Base-by-base conservation (phyloP, 1,140 invertebrate genomes). In the Pogonognathellus flavescens region DNA sequence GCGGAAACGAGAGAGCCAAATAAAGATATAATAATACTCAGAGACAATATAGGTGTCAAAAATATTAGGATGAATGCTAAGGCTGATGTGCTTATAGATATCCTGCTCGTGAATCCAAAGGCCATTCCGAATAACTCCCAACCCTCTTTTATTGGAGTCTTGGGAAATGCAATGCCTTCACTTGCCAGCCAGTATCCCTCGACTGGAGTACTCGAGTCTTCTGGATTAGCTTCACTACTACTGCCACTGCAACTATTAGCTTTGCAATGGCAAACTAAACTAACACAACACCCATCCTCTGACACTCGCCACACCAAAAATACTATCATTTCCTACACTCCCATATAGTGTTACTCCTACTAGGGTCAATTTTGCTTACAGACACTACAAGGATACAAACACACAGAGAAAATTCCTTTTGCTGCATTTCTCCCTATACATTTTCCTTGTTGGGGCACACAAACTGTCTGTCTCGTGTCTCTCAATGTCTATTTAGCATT, bases 111-210 rank as follows among this genome's bases (percentile, higher is more conserved):
- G 41, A 76, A 76, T 76, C 70, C 70, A 76, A 76, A 76, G 70
- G 70, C 70, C 41, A 50, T 76, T 16, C 70, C 25, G 14, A 76
- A 76, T 18, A 18, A 50, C 70, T 76, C 70, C 70, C 70, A 76
- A 76, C 70, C 70, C 70, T 76, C 70, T 76, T 76, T 76, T 76
- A 76, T 76, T 76, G 70, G 70, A 76, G 70, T 76, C 70, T 76
- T 50, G 70, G 70, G 70, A 76, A 41, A 76, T 50, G 70, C 14
- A 13, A 41, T 76, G 31, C 14, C 70, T 76, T 16, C 41, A 14
- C 31, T 11, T 76, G n/a, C 59, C 3, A 25, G n/a, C 2, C n/a
- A 49, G 41, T 49, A 25, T 76, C n/a, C 25, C 31, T 16, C n/a
- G 70, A 76, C 70, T 20, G 70, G 22, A 3, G 22, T 25, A 66